phyloP scores from a whole-genome alignment of 35 echinoderm and acorn worm species.

The Lytechinus pictus region DNA sequence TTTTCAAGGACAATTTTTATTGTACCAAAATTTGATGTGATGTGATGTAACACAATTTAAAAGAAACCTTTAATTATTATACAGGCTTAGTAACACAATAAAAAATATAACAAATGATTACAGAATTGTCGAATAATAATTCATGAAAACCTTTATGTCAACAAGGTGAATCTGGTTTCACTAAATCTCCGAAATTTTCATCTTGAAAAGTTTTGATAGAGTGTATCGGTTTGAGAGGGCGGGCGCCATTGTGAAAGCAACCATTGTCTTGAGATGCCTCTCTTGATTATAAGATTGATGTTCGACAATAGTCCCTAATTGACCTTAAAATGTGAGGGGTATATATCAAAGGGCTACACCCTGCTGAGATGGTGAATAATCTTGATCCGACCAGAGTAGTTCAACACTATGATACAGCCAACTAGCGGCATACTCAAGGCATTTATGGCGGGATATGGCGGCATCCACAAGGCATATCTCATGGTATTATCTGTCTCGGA shows the following conservation, averaged over 20 bases:
- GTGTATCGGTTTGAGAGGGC: not conserved
- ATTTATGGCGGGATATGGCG: not conserved
- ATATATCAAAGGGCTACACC: not conserved
- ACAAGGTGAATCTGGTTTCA: not conserved
- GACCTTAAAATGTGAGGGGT: not conserved
- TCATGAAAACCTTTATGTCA: not conserved
- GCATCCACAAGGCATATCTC: constrained; percentile 26
- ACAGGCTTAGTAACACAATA: too few species aligned
- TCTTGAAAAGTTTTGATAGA: not conserved
- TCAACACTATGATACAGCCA: not conserved
- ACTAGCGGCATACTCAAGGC: not conserved
- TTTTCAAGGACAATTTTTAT: too few species aligned
- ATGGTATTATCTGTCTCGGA: not conserved
- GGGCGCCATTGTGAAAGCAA: not conserved
- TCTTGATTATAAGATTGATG: not conserved
- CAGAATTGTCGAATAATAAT: too few species aligned
- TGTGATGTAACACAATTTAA: too few species aligned
- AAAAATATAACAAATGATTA: too few species aligned
- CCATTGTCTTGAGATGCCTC: not conserved
- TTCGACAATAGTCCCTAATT: constrained; percentile 37
- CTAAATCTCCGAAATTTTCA: not conserved
- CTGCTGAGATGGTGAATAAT: not conserved
- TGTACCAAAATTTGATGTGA: too few species aligned
- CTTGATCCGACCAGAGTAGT: not conserved
- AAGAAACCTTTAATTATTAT: too few species aligned